phyloP scores from a whole-genome alignment of 2,113 vertebrate species.

The Cercocebus atys region DNA sequence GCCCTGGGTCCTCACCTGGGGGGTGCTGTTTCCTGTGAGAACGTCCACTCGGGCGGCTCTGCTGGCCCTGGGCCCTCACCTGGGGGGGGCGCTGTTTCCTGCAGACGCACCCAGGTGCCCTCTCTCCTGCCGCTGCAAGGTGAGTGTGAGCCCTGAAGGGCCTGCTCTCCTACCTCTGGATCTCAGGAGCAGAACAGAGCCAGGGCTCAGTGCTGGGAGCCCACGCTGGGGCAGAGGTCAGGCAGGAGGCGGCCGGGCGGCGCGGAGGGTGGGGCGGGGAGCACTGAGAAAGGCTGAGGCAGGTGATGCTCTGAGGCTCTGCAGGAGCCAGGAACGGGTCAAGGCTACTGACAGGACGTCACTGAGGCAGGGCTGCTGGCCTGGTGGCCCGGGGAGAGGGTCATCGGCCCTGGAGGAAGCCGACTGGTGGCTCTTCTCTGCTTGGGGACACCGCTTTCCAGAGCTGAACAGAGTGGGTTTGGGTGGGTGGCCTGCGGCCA shows the following conservation, averaged over 20 bases:
- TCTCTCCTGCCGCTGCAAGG: neutral
- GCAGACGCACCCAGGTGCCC: rapidly evolving
- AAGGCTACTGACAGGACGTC: neutral
- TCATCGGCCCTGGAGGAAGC: neutral
- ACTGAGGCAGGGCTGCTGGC: neutral
- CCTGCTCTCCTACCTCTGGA: neutral
- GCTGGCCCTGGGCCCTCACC: neutral
- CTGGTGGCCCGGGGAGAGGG: neutral
- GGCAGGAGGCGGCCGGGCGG: neutral
- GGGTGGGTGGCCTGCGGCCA: neutral
- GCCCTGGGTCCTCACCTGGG: neutral
- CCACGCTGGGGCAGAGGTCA: neutral
- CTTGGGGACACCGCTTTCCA: neutral
- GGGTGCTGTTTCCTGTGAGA: neutral
- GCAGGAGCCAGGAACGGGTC: neutral
- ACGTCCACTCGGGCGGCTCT: neutral
- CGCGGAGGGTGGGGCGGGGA: rapidly evolving
- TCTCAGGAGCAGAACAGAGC: neutral
- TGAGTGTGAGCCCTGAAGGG: neutral
- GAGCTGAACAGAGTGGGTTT: neutral
- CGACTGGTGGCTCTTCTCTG: neutral
- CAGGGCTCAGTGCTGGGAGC: neutral
- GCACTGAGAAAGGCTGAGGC: neutral
- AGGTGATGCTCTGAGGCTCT: no score
- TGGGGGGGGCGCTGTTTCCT: neutral